phyloP scores from a whole-genome alignment of 2,797 vertebrate species.

The Spea hammondii region DNA sequence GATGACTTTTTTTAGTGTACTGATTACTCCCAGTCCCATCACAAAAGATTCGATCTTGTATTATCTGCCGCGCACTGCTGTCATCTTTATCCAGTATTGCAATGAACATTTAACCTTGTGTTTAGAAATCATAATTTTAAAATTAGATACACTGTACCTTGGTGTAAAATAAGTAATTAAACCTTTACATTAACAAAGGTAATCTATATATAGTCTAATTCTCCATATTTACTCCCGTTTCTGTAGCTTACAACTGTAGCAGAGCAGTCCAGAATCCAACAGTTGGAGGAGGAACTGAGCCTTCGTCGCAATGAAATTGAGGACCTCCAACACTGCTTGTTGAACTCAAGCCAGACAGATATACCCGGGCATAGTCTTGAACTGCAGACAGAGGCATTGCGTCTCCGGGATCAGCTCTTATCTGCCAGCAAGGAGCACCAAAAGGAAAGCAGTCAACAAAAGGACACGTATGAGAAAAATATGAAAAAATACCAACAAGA shows the following conservation, averaged over 20 bases:
- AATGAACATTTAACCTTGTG: no score
- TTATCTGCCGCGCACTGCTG: no score
- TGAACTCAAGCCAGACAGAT: constrained; percentile 59
- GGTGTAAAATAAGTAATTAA: constrained; percentile 60
- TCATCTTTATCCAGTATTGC: no score
- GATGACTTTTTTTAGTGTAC: no score
- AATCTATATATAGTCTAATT: neutral
- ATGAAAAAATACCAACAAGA: no score
- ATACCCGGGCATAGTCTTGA: constrained; percentile 55
- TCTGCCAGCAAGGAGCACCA: constrained; percentile 74
- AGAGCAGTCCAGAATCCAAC: constrained; percentile 85
- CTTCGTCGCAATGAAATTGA: constrained; percentile 77
- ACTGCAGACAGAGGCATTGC: constrained; percentile 70
- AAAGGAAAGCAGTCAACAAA: no score
- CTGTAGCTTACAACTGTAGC: constrained; percentile 90
- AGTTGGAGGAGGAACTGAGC: constrained; percentile 87
- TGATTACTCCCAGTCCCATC: no score
- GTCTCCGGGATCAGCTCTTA: constrained; percentile 76
- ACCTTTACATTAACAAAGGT: neutral
- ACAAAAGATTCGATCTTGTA: no score
- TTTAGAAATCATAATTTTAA: no score
- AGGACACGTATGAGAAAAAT: no score
- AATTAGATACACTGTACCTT: constrained; percentile 62
- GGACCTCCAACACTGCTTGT: constrained; percentile 77
- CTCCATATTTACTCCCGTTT: constrained; percentile 37